Percentiles rank a stretch among this genome's conserved stretches.
phyloP scores from a whole-genome alignment of 2,113 vertebrate species.

The Prietella phreatophila region DNA sequence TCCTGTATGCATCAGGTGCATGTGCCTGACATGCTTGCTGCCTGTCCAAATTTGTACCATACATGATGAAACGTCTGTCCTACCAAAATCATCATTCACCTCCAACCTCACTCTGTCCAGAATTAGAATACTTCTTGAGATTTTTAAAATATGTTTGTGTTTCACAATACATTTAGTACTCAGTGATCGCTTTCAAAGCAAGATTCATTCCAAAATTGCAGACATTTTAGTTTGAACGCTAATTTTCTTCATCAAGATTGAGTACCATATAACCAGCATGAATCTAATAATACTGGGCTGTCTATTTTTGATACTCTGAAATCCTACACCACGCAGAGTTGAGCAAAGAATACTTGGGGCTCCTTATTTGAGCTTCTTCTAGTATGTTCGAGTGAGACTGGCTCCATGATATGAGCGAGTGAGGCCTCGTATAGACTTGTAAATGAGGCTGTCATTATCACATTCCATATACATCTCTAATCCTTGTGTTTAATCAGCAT shows the following conservation, averaged over 20 bases:
- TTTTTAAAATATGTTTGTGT: neutral
- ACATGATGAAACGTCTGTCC: conserved; percentile 3
- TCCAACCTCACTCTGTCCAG: neutral
- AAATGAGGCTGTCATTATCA: conserved; percentile 29
- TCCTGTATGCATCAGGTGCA: neutral
- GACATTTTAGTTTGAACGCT: neutral
- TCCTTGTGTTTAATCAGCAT: conserved; percentile 23
- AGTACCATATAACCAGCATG: neutral
- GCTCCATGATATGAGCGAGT: neutral
- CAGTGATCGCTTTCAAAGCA: neutral
- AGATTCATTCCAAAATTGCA: neutral
- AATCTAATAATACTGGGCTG: neutral
- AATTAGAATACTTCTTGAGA: conserved; percentile 7
- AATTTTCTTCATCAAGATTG: neutral
- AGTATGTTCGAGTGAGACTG: neutral
- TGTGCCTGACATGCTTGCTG: neutral
- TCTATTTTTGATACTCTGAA: neutral
- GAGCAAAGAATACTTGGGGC: neutral
- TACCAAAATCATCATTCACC: conserved; percentile 14
- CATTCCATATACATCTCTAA: neutral
- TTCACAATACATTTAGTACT: neutral
- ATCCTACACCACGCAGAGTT: neutral
- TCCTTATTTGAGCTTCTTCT: neutral
- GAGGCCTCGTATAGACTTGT: neutral
- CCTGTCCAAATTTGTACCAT: neutral